Evolutionary conservation across 2,113 vertebrate species (phyloP).

Genomic region (Aspidoscelis tigris): DNA sequence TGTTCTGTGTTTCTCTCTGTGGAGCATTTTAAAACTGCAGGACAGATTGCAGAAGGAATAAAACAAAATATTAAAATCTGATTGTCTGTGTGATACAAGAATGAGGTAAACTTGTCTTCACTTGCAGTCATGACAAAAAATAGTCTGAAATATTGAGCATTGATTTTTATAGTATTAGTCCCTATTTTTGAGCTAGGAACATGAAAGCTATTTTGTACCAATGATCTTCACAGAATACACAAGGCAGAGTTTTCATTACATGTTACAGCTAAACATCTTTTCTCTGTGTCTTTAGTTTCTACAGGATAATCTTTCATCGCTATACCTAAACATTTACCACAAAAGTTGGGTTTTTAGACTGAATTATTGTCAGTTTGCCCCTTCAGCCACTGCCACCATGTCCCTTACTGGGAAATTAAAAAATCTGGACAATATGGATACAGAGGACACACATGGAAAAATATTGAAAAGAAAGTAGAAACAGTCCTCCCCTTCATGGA

Average conservation of each 20-base stretch:
- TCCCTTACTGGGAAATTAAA: no score
- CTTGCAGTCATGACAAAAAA: neutral
- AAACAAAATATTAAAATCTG: conserved; percentile 8
- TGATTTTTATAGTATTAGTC: neutral
- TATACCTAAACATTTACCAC: neutral
- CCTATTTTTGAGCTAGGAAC: neutral
- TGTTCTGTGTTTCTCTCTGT: neutral
- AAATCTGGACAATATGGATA: no score
- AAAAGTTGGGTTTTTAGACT: neutral
- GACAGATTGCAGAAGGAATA: neutral
- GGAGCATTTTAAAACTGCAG: neutral
- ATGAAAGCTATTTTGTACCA: neutral
- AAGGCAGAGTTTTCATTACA: neutral
- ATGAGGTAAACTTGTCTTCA: neutral
- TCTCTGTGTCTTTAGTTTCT: neutral
- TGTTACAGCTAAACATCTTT: neutral
- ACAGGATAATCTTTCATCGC: neutral
- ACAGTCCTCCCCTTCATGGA: no score
- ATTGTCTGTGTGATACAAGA: neutral
- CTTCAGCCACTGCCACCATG: neutral
- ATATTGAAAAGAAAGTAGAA: no score
- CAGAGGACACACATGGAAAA: no score
- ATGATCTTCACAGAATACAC: neutral
- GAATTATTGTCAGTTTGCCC: neutral
- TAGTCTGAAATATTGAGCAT: accelerated